Evolutionary conservation across 2,888 invertebrate species (phyloP), one percentile per base, ranked within the genome.

Genomic region (Drosophila multiciliata): DNA sequence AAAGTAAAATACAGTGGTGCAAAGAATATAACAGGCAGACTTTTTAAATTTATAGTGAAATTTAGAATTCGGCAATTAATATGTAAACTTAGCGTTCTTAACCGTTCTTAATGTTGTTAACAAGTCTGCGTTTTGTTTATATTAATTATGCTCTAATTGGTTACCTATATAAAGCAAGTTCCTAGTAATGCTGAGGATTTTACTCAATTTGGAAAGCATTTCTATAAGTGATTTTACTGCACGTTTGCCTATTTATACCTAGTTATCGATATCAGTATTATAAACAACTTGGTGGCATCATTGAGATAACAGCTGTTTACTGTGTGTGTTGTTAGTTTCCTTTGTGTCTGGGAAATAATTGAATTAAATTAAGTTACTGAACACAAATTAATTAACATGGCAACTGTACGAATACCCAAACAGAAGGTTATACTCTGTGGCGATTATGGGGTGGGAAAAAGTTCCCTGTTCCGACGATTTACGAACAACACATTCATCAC

Each of bases 361-460:
- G 4, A 75, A 79, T 77, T 78, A 60, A 9, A 77, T 57, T 65
- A 55, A 52, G 42, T 49, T 45, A 38, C 26, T 55, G 38, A 12
- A 15, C n/a, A 38, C 38, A 11, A 29, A 55, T 8, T 50, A 70
- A 64, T 61, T 50, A 58, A 63, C 78, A 97, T 97, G 97, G 97
- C 97, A 91, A 95, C 96, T 87, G 95, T 96, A 65, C 96, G 96
- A 93, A 95, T 96, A 84, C 97, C 97, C 32, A 97, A 97, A 89
- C 96, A 97, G 87, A 98, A 98, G 95, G 97, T 99, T 42, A 98
- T 99, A 91, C 94, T 99, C 70, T 98, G 98, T 93, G 98, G 99
- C 48, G 98, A 99, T 94, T 99, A 97, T 93, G 98, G 98, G 66
- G 98, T 98, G 29, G 98, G 99, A 42, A 99, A 99, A 94, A 98